Evolutionary conservation across 2,113 vertebrate species (phyloP).

Genomic region (Dromiciops gliroides): DNA sequence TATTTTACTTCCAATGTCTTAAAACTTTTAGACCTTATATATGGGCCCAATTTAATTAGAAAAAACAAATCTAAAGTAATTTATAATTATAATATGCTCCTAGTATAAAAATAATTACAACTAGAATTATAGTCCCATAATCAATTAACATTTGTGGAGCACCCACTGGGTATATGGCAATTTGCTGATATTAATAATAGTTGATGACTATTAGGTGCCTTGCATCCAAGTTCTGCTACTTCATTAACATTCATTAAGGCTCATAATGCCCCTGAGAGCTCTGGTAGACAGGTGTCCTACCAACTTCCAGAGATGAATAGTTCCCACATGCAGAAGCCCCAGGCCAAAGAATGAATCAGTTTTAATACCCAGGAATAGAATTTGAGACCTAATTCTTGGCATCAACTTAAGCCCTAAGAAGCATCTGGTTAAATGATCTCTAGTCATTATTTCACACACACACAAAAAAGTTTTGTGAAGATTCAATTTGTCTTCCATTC

Average conservation of each 20-base stretch:
- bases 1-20: background rate
- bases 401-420: background rate
- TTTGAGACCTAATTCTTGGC: background rate
- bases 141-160: background rate
- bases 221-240: background rate
- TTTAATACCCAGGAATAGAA: background rate
- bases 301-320: background rate
- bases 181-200: background rate
- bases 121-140: background rate
- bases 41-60: constrained; percentile 8
- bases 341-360: constrained; percentile 9
- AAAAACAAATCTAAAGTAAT: background rate
- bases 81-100: background rate
- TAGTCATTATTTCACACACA: background rate
- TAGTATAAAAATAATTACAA: constrained; percentile 25
- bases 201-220: constrained; percentile 2
- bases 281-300: background rate
- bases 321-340: background rate
- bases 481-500: background rate
- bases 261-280: background rate
- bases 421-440: background rate
- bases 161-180: background rate
- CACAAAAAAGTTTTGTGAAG: background rate
- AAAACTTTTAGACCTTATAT: constrained; percentile 1
- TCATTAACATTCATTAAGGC: background rate